Evolutionary conservation across 2,113 vertebrate species (phyloP).

Genomic region (Pangasianodon gigas): DNA sequence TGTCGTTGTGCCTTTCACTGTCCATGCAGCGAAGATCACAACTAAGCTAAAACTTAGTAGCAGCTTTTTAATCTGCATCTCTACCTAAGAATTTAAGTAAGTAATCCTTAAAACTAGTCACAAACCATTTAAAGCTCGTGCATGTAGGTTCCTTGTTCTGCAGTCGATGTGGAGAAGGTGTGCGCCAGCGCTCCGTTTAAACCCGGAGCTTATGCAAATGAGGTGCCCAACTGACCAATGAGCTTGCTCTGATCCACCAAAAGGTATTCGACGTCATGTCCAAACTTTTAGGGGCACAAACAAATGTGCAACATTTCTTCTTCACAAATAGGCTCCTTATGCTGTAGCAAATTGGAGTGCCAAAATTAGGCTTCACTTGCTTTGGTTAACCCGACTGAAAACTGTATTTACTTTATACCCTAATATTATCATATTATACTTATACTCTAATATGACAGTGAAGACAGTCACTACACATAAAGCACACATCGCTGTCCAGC

Average conservation of each 20-base stretch:
- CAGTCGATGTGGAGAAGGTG: conserved; percentile 48
- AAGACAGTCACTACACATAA: not conserved
- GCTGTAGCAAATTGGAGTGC: not conserved
- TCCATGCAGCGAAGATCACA: conserved; percentile 52
- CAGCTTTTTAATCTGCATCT: conserved; percentile 27
- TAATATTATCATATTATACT: not conserved
- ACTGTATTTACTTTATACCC: not conserved
- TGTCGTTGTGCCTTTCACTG: conserved; percentile 59
- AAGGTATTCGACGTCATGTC: conserved; percentile 52
- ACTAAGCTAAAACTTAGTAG: conserved; percentile 36
- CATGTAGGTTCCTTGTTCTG: conserved; percentile 30
- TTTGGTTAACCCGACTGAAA: not conserved
- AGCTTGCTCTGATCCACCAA: conserved; percentile 60
- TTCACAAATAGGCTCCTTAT: conserved; percentile 36
- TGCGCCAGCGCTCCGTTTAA: conserved; percentile 58
- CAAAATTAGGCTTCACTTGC: not conserved
- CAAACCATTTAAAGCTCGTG: conserved; percentile 17
- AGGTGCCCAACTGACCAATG: conserved; percentile 67
- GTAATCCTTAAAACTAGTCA: not conserved
- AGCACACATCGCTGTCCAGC: not conserved
- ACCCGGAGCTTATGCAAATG: conserved; percentile 34
- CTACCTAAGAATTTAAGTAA: not conserved
- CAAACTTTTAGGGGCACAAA: conserved; percentile 12
- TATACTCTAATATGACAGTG: not conserved
- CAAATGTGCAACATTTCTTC: conserved; percentile 34